Evolutionary conservation across 2,113 vertebrate genomes (phyloP), one percentile per base, ranked within the genome.

Genomic region (Gymnocephalus cernua): DNA sequence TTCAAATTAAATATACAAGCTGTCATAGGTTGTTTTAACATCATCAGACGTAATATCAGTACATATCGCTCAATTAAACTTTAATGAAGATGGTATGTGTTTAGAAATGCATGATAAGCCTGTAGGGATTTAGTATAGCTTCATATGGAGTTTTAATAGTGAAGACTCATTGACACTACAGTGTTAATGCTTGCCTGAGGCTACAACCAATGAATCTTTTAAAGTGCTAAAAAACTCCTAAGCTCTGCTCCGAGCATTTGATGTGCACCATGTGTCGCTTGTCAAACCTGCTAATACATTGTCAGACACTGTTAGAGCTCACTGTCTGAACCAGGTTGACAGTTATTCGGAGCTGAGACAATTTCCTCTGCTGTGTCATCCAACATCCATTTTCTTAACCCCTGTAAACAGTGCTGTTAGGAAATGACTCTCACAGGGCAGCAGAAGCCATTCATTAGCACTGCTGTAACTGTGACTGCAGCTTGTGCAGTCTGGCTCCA

Each of bases 211-310:
- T 35, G 16, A 70, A 58, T 70, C 73, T 76, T 71, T 76, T 61
- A 53, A 65, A 81, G 56, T 68, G 69, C 29, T 82, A 56, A 74
- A 56, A 74, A 63, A n/a, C 32, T 53, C 44, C 2, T 70, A 61
- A 62, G 59, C 51, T 61, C 32, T 69, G 45, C 65, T 47, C 41
- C 1, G 16, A 74, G 75, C 65, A 50, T 61, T 65, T 45, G 6
- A 72, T 72, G 10, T 58, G 45, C 59, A 75, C 5, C 66, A 51
- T 59, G 66, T 14, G 35, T 25, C 3, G 29, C 77, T 45, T 73
- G 77, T 77, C 68, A 50, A 69, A 78, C 74, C 77, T 70, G 65
- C 50, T 61, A 50, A 71, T 58, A 56, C 56, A 23, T 29, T 75
- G 71, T 80, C 77, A 25, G 14, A 74, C 3, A 35, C 27, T 45